These are phyloP conservation scores for Cephalotes varians DNA, from an alignment of 2,888 invertebrate genomes.

Conservation along the genomic window DNA sequence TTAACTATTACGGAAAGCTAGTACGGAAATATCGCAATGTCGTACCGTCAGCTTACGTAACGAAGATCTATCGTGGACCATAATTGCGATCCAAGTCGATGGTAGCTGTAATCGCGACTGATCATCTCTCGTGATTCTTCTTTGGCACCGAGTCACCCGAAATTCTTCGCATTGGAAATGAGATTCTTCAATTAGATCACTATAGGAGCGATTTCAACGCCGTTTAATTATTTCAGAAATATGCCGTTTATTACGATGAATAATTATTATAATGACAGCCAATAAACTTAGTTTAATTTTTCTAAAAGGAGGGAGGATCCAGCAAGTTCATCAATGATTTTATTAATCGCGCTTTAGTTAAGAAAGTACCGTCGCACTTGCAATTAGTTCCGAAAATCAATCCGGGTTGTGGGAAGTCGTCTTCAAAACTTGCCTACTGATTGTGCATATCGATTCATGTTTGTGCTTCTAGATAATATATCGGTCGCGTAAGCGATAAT, in stretches of 20 bases:
- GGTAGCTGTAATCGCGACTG: neutral
- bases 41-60: conserved; percentile 11
- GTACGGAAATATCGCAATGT: conserved; percentile 11
- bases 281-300: neutral
- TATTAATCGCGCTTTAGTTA: neutral
- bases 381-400: conserved; percentile 21
- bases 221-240: neutral
- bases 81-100: conserved; percentile 12
- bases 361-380: neutral
- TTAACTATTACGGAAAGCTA: neutral
- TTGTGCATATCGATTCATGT: neutral
- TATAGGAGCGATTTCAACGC: no score
- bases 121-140: neutral
- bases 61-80: conserved; percentile 11
- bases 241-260: neutral
- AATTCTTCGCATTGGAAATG: neutral
- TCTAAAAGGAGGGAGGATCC: neutral
- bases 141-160: neutral
- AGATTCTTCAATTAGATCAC: neutral
- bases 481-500: neutral
- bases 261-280: neutral
- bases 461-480: neutral
- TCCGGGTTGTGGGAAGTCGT: neutral
- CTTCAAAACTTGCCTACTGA: neutral
- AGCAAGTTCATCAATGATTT: neutral